phyloP scores from a whole-genome alignment of 2,797 vertebrate genomes.

The Sebastes steindachneri region DNA sequence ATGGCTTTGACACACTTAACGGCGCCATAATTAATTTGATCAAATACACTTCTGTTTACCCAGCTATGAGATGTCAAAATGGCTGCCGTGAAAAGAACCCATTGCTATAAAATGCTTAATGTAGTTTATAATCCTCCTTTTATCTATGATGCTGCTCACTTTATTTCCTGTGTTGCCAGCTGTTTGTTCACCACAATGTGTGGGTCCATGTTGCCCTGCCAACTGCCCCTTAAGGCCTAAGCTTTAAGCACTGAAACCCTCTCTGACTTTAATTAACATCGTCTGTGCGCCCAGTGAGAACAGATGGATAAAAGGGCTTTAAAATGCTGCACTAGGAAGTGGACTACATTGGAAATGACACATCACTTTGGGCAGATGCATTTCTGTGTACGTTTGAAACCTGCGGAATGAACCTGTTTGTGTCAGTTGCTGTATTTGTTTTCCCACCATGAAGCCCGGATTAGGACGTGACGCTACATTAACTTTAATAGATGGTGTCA shows the following conservation, averaged over 20 bases:
- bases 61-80: neutral
- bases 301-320: neutral
- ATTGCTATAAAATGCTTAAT: neutral
- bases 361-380: neutral
- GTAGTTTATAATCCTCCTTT: neutral
- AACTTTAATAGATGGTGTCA: neutral
- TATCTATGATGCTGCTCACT: neutral
- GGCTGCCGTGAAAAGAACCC: neutral
- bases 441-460: neutral
- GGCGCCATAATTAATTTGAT: neutral
- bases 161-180: neutral
- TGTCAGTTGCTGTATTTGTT: neutral
- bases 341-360: neutral
- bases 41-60: neutral
- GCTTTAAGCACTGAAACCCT: neutral
- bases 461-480: neutral
- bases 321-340: neutral
- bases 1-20: neutral
- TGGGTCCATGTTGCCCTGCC: neutral
- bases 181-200: neutral
- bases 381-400: neutral
- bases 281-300: slow-evolving; percentile 17
- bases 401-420: neutral
- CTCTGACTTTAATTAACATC: slow-evolving; percentile 23
- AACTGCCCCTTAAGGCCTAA: neutral